Evolutionary conservation across 2,113 vertebrate genomes (phyloP).

Genomic region (Platysternon megacephalum): DNA sequence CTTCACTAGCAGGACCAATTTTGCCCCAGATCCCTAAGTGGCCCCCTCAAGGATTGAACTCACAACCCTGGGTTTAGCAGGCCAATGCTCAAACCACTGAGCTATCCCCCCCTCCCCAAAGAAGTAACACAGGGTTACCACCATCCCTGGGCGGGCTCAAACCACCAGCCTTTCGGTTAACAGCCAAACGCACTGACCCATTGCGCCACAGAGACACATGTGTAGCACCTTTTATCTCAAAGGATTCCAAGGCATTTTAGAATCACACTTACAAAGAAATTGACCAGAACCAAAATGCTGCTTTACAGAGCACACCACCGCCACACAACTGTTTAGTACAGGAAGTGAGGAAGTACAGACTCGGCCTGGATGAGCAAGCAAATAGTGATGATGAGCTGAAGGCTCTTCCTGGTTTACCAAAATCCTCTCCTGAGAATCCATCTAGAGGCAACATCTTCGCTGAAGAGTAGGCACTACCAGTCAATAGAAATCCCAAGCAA

Average conservation of each 20-base stretch:
- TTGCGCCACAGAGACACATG: no score
- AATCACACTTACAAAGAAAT: background rate
- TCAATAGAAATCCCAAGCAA: background rate
- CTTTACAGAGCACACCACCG: background rate
- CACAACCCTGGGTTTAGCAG: no score
- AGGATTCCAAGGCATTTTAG: background rate
- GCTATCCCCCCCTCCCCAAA: no score
- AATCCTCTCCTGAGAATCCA: background rate
- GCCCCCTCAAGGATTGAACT: no score
- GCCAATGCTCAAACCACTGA: no score
- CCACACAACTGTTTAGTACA: no score
- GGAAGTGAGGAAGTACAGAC: background rate
- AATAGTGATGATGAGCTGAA: background rate
- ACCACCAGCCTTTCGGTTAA: no score
- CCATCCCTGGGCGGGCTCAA: no score
- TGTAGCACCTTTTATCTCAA: background rate
- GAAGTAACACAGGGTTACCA: no score
- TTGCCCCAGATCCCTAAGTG: no score
- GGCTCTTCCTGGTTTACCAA: background rate
- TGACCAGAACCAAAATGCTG: background rate
- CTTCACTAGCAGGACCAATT: no score
- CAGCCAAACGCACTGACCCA: no score
- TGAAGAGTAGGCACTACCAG: background rate
- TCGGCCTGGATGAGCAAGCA: background rate
- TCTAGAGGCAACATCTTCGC: background rate